Conservation (phyloP, 2,797 vertebrate species). For the Astyanax mexicanus region DNA sequence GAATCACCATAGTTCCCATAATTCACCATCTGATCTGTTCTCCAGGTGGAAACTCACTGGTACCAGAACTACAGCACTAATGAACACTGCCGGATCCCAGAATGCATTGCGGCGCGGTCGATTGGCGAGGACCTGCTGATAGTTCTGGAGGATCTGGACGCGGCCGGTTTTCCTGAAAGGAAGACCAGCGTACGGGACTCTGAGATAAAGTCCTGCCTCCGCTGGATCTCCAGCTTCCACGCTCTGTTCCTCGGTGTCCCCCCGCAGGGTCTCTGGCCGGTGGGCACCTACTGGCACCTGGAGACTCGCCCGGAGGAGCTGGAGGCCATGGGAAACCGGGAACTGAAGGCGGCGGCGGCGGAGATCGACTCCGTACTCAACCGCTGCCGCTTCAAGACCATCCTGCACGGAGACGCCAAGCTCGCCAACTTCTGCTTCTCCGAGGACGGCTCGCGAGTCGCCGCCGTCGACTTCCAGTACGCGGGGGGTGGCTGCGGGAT, state of each 20-base stretch:
- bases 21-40: background rate
- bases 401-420: constrained; percentile 82
- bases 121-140: constrained; percentile 80
- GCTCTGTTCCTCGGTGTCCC: constrained; percentile 72
- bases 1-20: background rate
- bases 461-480: constrained; percentile 83
- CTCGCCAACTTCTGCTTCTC: constrained; percentile 83
- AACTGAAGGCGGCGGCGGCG: constrained; percentile 73
- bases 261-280: constrained; percentile 76
- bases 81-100: constrained; percentile 68
- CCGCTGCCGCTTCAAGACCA: constrained; percentile 74
- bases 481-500: constrained; percentile 82
- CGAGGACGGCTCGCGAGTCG: constrained; percentile 65
- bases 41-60: constrained; percentile 81
- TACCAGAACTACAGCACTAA: constrained; percentile 78
- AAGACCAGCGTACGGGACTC: constrained; percentile 72
- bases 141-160: constrained; percentile 80
- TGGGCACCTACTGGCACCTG: constrained; percentile 84
- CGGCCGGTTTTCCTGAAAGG: constrained; percentile 73
- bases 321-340: constrained; percentile 71
- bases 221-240: constrained; percentile 82
- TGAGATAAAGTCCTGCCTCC: constrained; percentile 76
- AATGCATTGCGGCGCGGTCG: constrained; percentile 73
- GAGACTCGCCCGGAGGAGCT: constrained; percentile 81
- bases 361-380: constrained; percentile 74